Conservation (phyloP, 1,140 invertebrate genomes). For the Brachionus angularis region DNA sequence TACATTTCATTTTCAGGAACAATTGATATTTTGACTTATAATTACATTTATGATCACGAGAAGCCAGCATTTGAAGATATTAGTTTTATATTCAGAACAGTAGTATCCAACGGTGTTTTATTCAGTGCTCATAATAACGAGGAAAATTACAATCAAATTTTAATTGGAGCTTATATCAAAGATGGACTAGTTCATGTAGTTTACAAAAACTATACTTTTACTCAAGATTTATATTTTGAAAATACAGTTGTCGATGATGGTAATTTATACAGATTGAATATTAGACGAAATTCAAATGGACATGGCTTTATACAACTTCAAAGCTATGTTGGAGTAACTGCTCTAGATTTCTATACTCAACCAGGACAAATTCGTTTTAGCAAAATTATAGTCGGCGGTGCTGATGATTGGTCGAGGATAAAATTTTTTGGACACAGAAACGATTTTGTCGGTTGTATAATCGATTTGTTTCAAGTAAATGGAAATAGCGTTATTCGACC, state of each 20-base stretch:
- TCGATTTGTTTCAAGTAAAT: constrained; percentile 40
- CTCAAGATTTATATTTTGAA: constrained; percentile 28
- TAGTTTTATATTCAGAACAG: constrained; percentile 32
- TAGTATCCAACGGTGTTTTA: constrained; percentile 11
- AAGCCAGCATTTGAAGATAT: constrained; percentile 30
- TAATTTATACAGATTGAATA: constrained; percentile 27
- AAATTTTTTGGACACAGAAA: constrained; percentile 12
- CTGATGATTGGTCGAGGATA: constrained; percentile 27
- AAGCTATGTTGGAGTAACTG: constrained; percentile 18
- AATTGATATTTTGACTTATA: constrained; percentile 16
- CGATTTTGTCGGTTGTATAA: constrained; percentile 38
- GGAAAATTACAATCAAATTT: constrained; percentile 20
- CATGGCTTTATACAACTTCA: constrained; percentile 34
- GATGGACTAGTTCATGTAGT: constrained; percentile 27
- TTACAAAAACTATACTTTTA: constrained; percentile 17
- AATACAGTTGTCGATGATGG: constrained; percentile 10
- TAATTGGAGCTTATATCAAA: constrained; percentile 25
- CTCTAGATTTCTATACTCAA: constrained; percentile 31
- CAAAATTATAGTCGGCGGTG: constrained; percentile 29
- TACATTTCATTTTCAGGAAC: constrained; percentile 12
- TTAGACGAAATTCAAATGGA: constrained; percentile 23
- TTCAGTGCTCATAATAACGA: constrained; percentile 33
- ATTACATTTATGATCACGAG: constrained; percentile 39
- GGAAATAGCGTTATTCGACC: constrained; percentile 34
- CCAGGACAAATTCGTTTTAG: constrained; percentile 22